These are phyloP conservation scores for Camelus dromedarius DNA, from an alignment of 2,113 vertebrate genomes.

Conservation along the genomic window DNA sequence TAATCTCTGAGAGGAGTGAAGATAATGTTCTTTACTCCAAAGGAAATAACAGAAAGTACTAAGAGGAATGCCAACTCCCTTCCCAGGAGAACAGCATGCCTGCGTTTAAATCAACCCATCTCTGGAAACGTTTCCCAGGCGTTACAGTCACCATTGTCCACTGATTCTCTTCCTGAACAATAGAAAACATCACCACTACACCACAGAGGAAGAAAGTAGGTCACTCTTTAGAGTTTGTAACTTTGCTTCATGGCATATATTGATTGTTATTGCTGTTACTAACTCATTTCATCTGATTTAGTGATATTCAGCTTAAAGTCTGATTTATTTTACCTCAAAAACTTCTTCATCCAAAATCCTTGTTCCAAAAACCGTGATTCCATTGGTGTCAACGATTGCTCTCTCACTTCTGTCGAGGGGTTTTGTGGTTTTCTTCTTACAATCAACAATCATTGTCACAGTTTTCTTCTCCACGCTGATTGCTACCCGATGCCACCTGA, in stretches of 20 bases:
- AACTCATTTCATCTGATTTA: not conserved
- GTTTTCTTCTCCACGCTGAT: conserved; percentile 98
- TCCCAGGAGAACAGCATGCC: conserved; percentile 42
- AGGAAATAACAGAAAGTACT: conserved; percentile 37
- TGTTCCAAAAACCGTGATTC: conserved; percentile 96
- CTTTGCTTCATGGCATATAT: not conserved
- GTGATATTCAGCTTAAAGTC: not conserved
- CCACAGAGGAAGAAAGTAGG: conserved; percentile 63
- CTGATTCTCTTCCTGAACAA: conserved; percentile 51
- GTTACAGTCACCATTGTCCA: not conserved
- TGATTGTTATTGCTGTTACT: not conserved
- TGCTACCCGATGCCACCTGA: conserved; percentile 97
- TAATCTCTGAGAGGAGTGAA: conserved; percentile 12
- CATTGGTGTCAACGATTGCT: conserved; percentile 92
- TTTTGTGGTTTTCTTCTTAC: conserved; percentile 95
- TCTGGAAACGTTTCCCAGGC: not conserved
- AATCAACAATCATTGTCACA: conserved; percentile 98
- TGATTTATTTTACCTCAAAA: conserved; percentile 92
- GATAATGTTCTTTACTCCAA: conserved; percentile 48
- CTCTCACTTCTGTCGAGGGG: conserved; percentile 93
- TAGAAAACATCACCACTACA: conserved; percentile 47
- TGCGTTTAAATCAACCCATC: conserved; percentile 59
- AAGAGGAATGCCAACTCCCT: not conserved
- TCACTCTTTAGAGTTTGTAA: conserved; percentile 29
- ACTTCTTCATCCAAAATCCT: conserved; percentile 96